Percentiles rank a stretch among this genome's conserved stretches.
Evolutionary conservation across 2,888 invertebrate genomes (phyloP).

Genomic region (Amblyjoppa fuscipennis): DNA sequence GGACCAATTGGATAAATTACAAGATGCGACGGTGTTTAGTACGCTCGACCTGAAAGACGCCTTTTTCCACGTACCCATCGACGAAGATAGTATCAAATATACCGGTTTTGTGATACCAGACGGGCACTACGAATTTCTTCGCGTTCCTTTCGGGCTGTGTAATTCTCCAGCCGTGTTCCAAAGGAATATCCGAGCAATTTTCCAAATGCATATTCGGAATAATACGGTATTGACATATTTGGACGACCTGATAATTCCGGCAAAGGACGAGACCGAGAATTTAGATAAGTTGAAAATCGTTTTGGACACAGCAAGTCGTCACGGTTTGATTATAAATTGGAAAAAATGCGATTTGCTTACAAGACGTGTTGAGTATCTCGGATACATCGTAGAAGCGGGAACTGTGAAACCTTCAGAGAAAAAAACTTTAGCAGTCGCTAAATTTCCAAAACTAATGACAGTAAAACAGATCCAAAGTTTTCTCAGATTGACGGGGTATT

Average conservation of each 20-base stretch:
- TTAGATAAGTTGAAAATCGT: slow-evolving; percentile 48
- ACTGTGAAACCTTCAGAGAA: slow-evolving; percentile 34
- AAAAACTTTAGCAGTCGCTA: slow-evolving; percentile 60
- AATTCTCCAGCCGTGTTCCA: slow-evolving; percentile 67
- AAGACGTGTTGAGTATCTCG: slow-evolving; percentile 62
- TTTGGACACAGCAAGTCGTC: slow-evolving; percentile 37
- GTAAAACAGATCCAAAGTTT: slow-evolving; percentile 66
- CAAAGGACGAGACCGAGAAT: slow-evolving; percentile 33
- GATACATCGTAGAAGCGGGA: slow-evolving; percentile 49
- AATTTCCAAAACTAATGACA: slow-evolving; percentile 58
- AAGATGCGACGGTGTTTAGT: slow-evolving; percentile 61
- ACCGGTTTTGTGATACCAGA: slow-evolving; percentile 70
- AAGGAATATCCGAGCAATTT: slow-evolving; percentile 57
- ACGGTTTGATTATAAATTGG: slow-evolving; percentile 64
- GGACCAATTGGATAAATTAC: slow-evolving; percentile 68
- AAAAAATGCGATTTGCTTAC: slow-evolving; percentile 62
- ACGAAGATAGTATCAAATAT: slow-evolving; percentile 67
- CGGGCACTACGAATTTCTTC: slow-evolving; percentile 69
- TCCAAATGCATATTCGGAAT: slow-evolving; percentile 47
- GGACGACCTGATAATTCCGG: slow-evolving; percentile 68
- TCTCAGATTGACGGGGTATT: slow-evolving; percentile 69
- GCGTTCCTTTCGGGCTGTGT: slow-evolving; percentile 71
- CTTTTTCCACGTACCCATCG: slow-evolving; percentile 68
- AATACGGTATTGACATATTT: slow-evolving; percentile 54
- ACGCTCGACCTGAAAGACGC: slow-evolving; percentile 70